phyloP scores from a whole-genome alignment of 2,888 invertebrate genomes.

The Alcis repandata region DNA sequence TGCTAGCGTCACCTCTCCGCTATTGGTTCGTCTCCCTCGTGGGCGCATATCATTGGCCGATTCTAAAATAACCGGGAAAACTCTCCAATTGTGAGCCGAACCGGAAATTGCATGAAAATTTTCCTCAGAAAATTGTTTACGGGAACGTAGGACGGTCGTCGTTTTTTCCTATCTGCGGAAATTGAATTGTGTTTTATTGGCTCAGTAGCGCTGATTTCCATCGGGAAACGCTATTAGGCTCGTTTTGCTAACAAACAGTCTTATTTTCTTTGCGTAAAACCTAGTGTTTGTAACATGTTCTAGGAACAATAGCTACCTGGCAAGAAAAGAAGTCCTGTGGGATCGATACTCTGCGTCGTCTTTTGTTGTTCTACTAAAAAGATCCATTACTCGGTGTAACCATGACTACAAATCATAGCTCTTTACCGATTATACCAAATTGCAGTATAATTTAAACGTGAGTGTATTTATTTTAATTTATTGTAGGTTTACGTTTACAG shows the following conservation, averaged over 20 bases:
- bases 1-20: slow-evolving; percentile 60
- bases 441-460: slow-evolving; percentile 14
- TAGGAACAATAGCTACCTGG: slow-evolving; percentile 41
- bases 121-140: slow-evolving; percentile 83
- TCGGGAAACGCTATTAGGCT: slow-evolving; percentile 48
- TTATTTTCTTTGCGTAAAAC: slow-evolving; percentile 38
- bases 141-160: slow-evolving; percentile 67
- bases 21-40: slow-evolving; percentile 64
- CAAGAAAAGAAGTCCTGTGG: slow-evolving; percentile 36
- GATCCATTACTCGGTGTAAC: slow-evolving; percentile 43
- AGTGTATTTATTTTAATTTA: not conserved
- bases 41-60: slow-evolving; percentile 61
- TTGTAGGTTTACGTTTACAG: not conserved
- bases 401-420: slow-evolving; percentile 45
- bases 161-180: slow-evolving; percentile 72
- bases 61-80: slow-evolving; percentile 70
- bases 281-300: slow-evolving; percentile 36
- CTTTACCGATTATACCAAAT: slow-evolving; percentile 1
- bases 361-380: slow-evolving; percentile 55
- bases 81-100: slow-evolving; percentile 64
- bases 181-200: slow-evolving; percentile 71
- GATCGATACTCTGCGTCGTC: slow-evolving; percentile 61
- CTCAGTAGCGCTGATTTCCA: slow-evolving; percentile 60
- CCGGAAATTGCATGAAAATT: slow-evolving; percentile 81
- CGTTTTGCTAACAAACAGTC: slow-evolving; percentile 38